A percentile compares a stretch with the other conserved stretches of the same genome.
These are phyloP conservation scores for Gorsachius magnificus DNA, from an alignment of 2,797 vertebrate genomes.

Conservation along the genomic window DNA sequence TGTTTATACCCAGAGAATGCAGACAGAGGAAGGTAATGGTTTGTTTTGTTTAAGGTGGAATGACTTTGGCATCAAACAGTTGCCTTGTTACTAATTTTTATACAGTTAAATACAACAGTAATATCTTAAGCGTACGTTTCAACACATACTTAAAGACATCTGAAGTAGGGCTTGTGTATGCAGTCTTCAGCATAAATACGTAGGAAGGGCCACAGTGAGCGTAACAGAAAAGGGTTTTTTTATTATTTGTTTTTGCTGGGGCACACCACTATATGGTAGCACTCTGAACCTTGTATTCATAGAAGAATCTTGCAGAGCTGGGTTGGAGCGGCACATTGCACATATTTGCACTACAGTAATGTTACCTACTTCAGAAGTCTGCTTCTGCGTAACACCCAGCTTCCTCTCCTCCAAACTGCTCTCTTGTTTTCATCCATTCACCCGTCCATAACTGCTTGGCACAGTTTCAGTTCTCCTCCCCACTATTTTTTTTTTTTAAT, in stretches of 20 bases:
- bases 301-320: neutral
- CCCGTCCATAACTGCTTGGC: neutral
- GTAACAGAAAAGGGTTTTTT: neutral
- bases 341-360: neutral
- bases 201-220: neutral
- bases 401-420: neutral
- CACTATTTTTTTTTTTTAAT: too few species aligned
- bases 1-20: neutral
- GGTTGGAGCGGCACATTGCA: neutral
- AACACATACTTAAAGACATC: neutral
- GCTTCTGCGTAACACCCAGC: neutral
- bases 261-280: neutral
- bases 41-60: conserved; percentile 48
- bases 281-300: neutral
- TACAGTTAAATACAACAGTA: neutral
- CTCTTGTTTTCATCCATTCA: neutral
- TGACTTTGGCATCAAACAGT: neutral
- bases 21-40: neutral
- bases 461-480: neutral
- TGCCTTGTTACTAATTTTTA: neutral
- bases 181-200: neutral
- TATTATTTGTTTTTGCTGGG: neutral
- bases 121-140: neutral
- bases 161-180: neutral
- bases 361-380: neutral